Evolutionary conservation across 2,888 invertebrate species (phyloP), one percentile per base, ranked within the genome.

Genomic region (Ectobius pallidus): DNA sequence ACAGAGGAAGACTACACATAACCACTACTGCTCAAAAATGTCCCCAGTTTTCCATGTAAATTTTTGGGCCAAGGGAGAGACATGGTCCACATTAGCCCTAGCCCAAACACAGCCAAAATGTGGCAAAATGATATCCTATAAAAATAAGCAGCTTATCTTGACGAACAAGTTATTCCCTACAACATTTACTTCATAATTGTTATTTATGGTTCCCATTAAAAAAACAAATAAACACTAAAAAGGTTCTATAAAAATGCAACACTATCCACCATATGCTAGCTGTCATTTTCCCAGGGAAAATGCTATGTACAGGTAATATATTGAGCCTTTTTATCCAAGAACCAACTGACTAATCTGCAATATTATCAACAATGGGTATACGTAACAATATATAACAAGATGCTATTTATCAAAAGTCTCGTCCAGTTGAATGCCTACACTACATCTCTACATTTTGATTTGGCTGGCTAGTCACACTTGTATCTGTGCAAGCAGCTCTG

Each of bases 311-410:
- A 76, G 30, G 72, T 73, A 74, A 71, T 74, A 73, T 71, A 73
- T 77, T 77, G 77, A 77, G 77, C 77, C 73, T 76, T 77, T 75
- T 76, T 76, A 74, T 74, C 72, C 75, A 69, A 74, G 76, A 76
- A 72, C 73, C 68, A 73, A 74, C 76, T 73, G 74, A 75, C 77
- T 77, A 76, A 62, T 62, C 46, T 73, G 75, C 70, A 76, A 74
- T 75, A 76, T 76, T 77, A 74, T 76, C 75, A 77, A 77, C 77
- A 77, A 76, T 76, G 74, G 75, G 75, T 76, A 77, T 75, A 76
- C 75, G 74, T 77, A 77, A 77, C 77, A 77, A 77, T 77, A 76
- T 76, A 76, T 77, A 77, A 77, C 77, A 77, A 77, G 75, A 75
- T 76, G 73, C 76, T 76, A 77, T 75, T 74, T 77, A 77, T 77